Conservation (phyloP, 2,113 vertebrate species). For the Lepus timidus region DNA sequence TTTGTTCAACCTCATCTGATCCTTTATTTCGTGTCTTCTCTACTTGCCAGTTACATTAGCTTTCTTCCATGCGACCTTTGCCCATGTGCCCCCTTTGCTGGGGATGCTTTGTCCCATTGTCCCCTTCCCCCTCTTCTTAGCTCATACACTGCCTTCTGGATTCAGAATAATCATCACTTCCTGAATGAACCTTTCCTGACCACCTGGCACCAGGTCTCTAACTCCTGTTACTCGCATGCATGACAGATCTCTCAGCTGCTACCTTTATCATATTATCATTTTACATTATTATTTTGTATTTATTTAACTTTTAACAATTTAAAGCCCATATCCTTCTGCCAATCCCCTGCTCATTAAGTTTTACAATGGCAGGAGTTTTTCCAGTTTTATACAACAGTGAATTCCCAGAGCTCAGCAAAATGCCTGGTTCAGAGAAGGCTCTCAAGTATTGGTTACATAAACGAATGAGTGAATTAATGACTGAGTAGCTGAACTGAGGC, state of each 20-base stretch:
- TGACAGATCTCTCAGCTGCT: neutral
- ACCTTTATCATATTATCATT: neutral
- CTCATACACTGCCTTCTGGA: neutral
- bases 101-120: neutral
- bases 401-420: neutral
- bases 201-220: neutral
- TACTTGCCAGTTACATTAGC: neutral
- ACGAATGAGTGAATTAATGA: neutral
- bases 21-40: neutral
- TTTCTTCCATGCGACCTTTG: neutral
- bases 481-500: neutral
- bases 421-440: neutral
- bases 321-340: neutral
- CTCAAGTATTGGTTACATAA: neutral
- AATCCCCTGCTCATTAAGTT: neutral
- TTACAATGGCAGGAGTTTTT: neutral
- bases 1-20: neutral
- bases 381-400: neutral
- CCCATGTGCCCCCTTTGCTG: neutral
- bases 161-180: neutral
- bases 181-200: neutral
- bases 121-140: neutral
- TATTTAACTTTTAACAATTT: neutral
- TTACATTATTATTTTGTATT: neutral
- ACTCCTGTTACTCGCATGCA: neutral